phyloP scores from a whole-genome alignment of 2,888 invertebrate genomes.

The Nomada ruficornis region DNA sequence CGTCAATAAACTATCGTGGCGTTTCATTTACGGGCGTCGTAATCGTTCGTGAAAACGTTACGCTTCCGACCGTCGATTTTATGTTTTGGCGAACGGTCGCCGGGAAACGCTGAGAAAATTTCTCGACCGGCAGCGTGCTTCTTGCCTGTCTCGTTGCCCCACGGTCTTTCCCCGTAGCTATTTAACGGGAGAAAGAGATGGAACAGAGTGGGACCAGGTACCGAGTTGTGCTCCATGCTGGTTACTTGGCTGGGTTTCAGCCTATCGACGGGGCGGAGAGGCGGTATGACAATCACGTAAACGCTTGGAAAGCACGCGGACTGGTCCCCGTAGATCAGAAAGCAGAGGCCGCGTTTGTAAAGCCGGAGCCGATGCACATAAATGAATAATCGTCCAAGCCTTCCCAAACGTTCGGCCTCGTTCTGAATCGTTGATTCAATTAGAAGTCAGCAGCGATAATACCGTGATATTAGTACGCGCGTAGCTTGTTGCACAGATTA shows the following conservation, averaged over 20 bases:
- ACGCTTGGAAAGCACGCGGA: constrained; percentile 55
- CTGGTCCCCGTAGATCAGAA: constrained; percentile 50
- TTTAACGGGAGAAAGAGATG: constrained; percentile 25
- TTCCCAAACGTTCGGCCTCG: constrained; percentile 10
- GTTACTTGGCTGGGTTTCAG: constrained; percentile 36
- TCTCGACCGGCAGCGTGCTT: constrained; percentile 23
- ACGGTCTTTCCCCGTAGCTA: not conserved
- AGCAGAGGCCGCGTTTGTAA: constrained; percentile 59
- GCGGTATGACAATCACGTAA: constrained; percentile 71
- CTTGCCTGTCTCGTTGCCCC: not conserved
- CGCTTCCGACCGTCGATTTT: constrained; percentile 35
- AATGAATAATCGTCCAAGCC: constrained; percentile 51
- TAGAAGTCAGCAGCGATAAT: constrained; percentile 14
- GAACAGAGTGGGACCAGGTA: not conserved
- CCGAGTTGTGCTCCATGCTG: not conserved
- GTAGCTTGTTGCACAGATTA: not conserved
- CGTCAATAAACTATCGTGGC: constrained; percentile 38
- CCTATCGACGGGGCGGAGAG: constrained; percentile 21
- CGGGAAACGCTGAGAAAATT: constrained; percentile 46
- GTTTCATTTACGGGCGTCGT: constrained; percentile 25
- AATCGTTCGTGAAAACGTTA: constrained; percentile 38
- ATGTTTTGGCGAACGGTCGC: constrained; percentile 23
- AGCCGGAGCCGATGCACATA: constrained; percentile 54
- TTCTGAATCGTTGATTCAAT: constrained; percentile 45
- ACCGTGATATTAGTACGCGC: constrained; percentile 7